Base-by-base conservation (phyloP, 2,797 vertebrate genomes). In the Melanotaenia maccullochi region DNA sequence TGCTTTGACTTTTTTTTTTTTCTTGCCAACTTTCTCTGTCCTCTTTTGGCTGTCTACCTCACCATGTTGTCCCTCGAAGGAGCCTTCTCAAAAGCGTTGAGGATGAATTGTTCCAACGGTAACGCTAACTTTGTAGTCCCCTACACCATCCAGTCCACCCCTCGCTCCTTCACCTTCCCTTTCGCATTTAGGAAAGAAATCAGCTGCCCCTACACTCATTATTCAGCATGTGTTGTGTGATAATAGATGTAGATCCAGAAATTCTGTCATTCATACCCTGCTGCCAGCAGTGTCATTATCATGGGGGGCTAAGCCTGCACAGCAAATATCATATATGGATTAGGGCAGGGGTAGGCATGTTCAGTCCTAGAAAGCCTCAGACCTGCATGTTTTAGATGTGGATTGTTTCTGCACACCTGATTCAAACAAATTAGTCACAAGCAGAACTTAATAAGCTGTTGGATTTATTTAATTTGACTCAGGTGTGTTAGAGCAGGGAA, bases 21-120 rank as follows among this genome's bases (percentile, higher is more conserved):
- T 71, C 67, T 64, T 40, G 68, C 30, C 40, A 68, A 75, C 60
- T 87, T 58, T 87, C 58, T 85, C 61, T 85, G 68, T 74, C 72
- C 78, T 79, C 63, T 71, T 78, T 63, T 65, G 25, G 40, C 84
- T 73, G 56, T 81, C 47, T 72, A 42, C 65, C 49, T 59, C 54
- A 64, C 81, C 25, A 61, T 75, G 75, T 65, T 75, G 78, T 87
- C 78, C 85, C 63, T 73, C 60, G 51, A 84, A 96, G 94, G 91
- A 95, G 94, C 78, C 95, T 95, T 75, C 94, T 95, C 87, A 93
- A 95, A 95, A 95, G 94, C 81, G 94, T 95, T 93, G 94, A 95
- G 91, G 94, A 95, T 58, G 94, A 96, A 82, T 95, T 95, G 89
- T 95, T 95, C 85, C 93, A 95, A 94, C 93, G 94, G 94, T 96